phyloP scores from a whole-genome alignment of 2,797 vertebrate species.

The Eutrigla gurnardus region DNA sequence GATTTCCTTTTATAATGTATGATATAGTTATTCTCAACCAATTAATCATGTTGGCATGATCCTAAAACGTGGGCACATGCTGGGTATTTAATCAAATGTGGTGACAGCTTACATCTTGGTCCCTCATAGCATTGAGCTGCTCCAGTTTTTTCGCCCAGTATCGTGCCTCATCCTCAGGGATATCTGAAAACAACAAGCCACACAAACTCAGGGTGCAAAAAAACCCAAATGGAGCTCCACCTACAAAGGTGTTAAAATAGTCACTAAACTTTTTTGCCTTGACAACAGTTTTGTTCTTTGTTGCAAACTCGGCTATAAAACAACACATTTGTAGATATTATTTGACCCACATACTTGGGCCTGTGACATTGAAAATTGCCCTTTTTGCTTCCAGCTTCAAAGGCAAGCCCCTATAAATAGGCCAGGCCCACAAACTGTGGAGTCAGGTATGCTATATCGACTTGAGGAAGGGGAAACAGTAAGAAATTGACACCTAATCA shows the following conservation, averaged over 20 bases:
- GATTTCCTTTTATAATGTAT: slow-evolving; percentile 18
- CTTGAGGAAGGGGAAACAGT: slow-evolving; percentile 59
- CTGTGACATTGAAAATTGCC: slow-evolving; percentile 48
- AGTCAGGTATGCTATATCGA: slow-evolving; percentile 70
- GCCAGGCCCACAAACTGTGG: slow-evolving; percentile 48
- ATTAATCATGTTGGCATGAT: slow-evolving; percentile 45
- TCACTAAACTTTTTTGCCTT: not conserved
- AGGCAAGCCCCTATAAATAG: slow-evolving; percentile 60
- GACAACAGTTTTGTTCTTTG: not conserved
- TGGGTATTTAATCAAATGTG: slow-evolving; percentile 48
- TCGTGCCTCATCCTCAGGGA: slow-evolving; percentile 97
- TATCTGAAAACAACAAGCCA: slow-evolving; percentile 85
- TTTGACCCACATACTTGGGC: slow-evolving; percentile 32
- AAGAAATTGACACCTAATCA: slow-evolving; percentile 75
- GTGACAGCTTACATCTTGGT: slow-evolving; percentile 92
- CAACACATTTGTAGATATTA: slow-evolving; percentile 15
- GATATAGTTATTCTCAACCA: slow-evolving; percentile 7
- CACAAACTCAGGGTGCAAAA: slow-evolving; percentile 45
- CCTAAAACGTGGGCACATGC: slow-evolving; percentile 32
- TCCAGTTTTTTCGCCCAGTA: slow-evolving; percentile 99
- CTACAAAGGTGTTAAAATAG: slow-evolving; percentile 19
- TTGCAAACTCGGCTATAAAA: slow-evolving; percentile 10
- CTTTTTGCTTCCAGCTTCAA: slow-evolving; percentile 29
- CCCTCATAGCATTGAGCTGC: slow-evolving; percentile 96
- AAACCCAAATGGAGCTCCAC: slow-evolving; percentile 15